A percentile compares a stretch with the other conserved stretches of the same genome.
Evolutionary conservation across 2,113 vertebrate species (phyloP).

Genomic region (Gymnobelideus leadbeateri): DNA sequence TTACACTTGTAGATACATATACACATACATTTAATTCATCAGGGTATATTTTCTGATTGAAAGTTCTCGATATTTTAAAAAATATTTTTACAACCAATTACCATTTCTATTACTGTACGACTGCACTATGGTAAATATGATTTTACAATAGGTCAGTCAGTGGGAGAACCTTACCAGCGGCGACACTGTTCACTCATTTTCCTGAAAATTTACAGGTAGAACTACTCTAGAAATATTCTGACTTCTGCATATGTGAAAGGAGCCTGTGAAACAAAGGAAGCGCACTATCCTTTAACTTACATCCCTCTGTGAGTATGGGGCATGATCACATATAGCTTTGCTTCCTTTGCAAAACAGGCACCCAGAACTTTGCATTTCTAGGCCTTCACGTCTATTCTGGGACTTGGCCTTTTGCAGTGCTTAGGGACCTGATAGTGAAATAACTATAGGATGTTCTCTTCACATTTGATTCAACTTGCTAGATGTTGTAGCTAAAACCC

Average conservation of each 20-base stretch:
- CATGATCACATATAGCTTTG: neutral
- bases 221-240: slow-evolving; percentile 25
- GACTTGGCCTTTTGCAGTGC: neutral
- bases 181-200: slow-evolving; percentile 24
- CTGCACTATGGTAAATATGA: slow-evolving; percentile 43
- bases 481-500: neutral
- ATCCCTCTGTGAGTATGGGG: neutral
- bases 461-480: neutral
- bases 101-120: slow-evolving; percentile 63
- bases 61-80: slow-evolving; percentile 37
- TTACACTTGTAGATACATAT: neutral
- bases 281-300: neutral
- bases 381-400: too few relatives aligned
- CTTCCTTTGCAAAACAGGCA: neutral
- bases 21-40: neutral
- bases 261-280: neutral
- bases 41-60: slow-evolving; percentile 36
- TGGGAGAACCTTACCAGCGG: slow-evolving; percentile 20
- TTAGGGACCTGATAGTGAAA: neutral
- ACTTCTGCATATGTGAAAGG: neutral
- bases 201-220: neutral
- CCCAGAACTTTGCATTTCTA: neutral
- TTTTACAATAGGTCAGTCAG: slow-evolving; percentile 41
- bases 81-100: slow-evolving; percentile 18
- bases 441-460: neutral